These are phyloP conservation scores for Triops cancriformis DNA, from an alignment of 1,140 invertebrate species.

Conservation along the genomic window DNA sequence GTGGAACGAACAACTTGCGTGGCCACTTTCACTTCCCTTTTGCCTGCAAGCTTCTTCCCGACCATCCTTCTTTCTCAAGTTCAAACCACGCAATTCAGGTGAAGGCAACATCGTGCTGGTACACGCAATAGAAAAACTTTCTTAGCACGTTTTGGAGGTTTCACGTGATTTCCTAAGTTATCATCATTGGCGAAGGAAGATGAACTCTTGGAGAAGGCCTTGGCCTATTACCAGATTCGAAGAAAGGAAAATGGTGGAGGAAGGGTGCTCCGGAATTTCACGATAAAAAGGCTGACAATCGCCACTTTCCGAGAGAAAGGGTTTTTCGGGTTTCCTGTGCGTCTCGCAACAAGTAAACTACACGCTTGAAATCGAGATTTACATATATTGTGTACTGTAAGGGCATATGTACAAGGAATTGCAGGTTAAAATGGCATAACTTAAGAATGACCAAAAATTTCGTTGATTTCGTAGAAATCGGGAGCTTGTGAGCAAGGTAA, in stretches of 20 bases:
- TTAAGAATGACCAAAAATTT: conserved; percentile 19
- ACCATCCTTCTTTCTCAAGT: neutral
- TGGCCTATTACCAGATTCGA: too few species aligned
- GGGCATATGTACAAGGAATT: neutral
- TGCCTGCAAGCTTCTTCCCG: neutral
- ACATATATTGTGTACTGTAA: neutral
- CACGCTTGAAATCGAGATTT: too few species aligned
- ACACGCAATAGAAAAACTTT: neutral
- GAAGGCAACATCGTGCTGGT: too few species aligned
- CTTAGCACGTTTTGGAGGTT: neutral
- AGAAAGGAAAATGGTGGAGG: too few species aligned
- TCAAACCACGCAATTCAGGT: neutral
- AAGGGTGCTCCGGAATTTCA: too few species aligned
- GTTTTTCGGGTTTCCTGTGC: too few species aligned
- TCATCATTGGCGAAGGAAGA: too few species aligned
- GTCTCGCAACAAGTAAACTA: too few species aligned
- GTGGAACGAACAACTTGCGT: neutral
- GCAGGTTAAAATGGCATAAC: neutral
- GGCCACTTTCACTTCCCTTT: neutral
- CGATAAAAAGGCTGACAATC: too few species aligned
- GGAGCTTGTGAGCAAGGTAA: conserved; percentile 35
- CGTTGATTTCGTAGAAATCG: conserved; percentile 29
- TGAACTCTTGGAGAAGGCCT: too few species aligned
- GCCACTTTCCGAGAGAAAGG: too few species aligned
- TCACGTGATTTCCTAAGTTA: neutral